Percentiles rank a stretch among this genome's conserved stretches.
Conservation (phyloP, 1,140 invertebrate genomes). For the Drosophila subpulchrella region DNA sequence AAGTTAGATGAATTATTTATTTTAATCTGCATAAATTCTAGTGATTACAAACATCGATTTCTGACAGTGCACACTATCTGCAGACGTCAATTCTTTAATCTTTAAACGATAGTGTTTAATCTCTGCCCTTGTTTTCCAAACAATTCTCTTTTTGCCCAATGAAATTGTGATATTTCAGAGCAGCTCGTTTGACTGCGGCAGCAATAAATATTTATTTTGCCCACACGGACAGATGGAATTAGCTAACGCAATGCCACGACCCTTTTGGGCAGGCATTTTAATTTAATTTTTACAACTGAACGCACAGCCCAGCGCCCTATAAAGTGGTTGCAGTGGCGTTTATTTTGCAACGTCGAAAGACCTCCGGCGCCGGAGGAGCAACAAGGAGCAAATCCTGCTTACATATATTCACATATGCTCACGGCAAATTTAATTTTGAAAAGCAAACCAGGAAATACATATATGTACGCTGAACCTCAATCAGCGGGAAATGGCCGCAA, state of each 20-base stretch:
- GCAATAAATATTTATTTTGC: slow-evolving; percentile 31
- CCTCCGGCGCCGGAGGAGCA: slow-evolving; percentile 1
- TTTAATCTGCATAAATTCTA: too few relatives aligned
- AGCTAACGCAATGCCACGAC: slow-evolving; percentile 5
- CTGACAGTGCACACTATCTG: not conserved
- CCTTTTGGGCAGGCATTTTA: slow-evolving; percentile 39
- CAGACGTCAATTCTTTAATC: slow-evolving; percentile 7
- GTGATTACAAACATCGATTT: not conserved
- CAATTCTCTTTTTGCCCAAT: slow-evolving; percentile 1
- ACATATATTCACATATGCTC: slow-evolving; percentile 20
- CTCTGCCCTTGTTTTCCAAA: not conserved
- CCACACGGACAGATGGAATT: not conserved
- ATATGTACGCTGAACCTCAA: slow-evolving; percentile 45
- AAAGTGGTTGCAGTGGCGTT: slow-evolving; percentile 38
- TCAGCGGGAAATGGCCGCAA: slow-evolving; percentile 56
- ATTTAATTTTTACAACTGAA: slow-evolving; percentile 65
- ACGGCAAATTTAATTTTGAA: slow-evolving; percentile 74
- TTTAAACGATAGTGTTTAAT: slow-evolving; percentile 11
- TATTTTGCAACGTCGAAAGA: slow-evolving; percentile 45
- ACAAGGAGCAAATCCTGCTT: not conserved
- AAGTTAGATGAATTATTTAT: too few relatives aligned
- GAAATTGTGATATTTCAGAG: slow-evolving; percentile 14
- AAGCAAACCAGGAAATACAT: slow-evolving; percentile 51
- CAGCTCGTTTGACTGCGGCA: not conserved
- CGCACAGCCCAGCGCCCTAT: slow-evolving; percentile 23